These are phyloP conservation scores for Onychostruthus taczanowskii DNA, from an alignment of 2,113 vertebrate genomes.

Conservation along the genomic window DNA sequence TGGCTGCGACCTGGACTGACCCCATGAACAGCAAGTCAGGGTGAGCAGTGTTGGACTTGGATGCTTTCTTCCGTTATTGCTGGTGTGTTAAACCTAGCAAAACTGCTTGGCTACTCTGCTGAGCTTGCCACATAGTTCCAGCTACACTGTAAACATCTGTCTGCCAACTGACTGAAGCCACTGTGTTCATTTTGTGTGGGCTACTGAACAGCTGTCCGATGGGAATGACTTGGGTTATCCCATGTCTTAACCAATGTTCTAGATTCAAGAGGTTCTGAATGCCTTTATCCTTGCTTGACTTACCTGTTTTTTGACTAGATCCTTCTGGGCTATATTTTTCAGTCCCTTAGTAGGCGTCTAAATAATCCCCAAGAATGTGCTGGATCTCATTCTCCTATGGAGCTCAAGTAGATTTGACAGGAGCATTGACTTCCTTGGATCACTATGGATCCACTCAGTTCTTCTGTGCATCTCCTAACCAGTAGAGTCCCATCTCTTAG, in stretches of 20 bases:
- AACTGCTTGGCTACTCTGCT: background rate
- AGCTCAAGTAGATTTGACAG: background rate
- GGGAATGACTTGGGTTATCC: background rate
- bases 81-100: slow-evolving; percentile 22
- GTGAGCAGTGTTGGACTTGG: background rate
- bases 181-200: background rate
- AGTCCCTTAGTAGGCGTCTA: background rate
- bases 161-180: slow-evolving; percentile 19
- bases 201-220: background rate
- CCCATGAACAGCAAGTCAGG: background rate
- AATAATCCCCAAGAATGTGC: background rate
- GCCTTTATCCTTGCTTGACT: background rate
- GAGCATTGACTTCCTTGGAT: background rate
- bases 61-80: background rate
- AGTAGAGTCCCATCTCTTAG: background rate
- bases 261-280: background rate
- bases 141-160: background rate
- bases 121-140: background rate
- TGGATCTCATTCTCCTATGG: background rate
- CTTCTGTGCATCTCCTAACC: background rate
- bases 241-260: background rate
- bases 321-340: background rate
- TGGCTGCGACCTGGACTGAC: background rate
- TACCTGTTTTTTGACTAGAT: background rate
- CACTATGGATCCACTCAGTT: background rate